These are phyloP conservation scores for Galemys pyrenaicus DNA, from an alignment of 2,113 vertebrate genomes.

Conservation along the genomic window DNA sequence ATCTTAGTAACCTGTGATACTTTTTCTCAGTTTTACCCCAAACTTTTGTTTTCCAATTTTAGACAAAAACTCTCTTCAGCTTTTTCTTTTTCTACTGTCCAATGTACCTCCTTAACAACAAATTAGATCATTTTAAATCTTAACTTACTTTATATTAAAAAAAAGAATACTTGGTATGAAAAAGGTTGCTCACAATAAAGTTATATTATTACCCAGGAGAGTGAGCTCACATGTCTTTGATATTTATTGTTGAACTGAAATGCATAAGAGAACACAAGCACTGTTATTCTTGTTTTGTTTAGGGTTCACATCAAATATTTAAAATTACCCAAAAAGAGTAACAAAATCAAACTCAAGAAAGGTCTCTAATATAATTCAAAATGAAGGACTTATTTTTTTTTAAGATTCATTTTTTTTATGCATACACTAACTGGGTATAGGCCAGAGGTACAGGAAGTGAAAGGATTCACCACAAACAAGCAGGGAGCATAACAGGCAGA, in stretches of 20 bases:
- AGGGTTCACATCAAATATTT: not conserved
- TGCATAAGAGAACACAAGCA: not conserved
- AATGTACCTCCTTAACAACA: not conserved
- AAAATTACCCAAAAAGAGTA: not conserved
- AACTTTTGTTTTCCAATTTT: constrained; percentile 33
- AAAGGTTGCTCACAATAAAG: constrained; percentile 63
- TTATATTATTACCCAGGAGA: constrained; percentile 10
- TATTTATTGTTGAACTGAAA: not conserved
- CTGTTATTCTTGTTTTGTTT: not conserved
- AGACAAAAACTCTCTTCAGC: constrained; percentile 64
- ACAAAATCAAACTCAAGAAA: constrained; percentile 21
- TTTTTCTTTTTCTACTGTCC: constrained; percentile 69
- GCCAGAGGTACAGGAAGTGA: too few relatives aligned
- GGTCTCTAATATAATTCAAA: constrained; percentile 22
- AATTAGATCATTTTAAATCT: constrained; percentile 45
- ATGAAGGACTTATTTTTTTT: constrained; percentile 4
- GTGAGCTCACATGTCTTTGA: constrained; percentile 39
- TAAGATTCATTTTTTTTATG: too few relatives aligned
- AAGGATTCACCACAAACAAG: too few relatives aligned
- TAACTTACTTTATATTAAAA: constrained; percentile 35
- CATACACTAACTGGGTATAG: too few relatives aligned
- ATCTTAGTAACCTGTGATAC: not conserved
- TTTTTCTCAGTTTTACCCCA: not conserved
- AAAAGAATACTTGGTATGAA: constrained; percentile 49
- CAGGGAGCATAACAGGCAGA: too few relatives aligned